phyloP scores from a whole-genome alignment of 2,113 vertebrate species.

The Eretmochelys imbricata region DNA sequence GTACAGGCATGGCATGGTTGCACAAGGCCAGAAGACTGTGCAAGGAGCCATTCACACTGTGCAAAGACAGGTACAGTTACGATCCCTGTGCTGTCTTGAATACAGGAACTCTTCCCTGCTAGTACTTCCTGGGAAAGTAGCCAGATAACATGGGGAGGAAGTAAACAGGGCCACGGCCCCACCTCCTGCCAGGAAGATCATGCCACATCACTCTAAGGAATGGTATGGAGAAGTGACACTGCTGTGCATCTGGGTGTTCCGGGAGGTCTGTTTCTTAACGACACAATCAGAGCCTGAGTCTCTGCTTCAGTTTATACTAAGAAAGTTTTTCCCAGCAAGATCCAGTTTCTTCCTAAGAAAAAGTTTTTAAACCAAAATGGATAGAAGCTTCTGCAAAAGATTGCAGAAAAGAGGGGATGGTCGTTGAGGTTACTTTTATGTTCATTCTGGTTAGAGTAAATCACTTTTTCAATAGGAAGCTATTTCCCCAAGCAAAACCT shows the following conservation, averaged over 20 bases:
- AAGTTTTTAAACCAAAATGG: not conserved
- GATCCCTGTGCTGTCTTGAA: not conserved
- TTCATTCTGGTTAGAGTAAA: not conserved
- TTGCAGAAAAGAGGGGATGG: not conserved
- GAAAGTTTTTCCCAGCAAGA: not conserved
- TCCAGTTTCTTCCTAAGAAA: not conserved
- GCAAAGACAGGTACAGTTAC: accelerated
- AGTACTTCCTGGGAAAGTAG: not conserved
- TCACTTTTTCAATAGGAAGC: not conserved
- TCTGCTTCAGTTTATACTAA: not conserved
- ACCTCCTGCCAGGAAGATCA: not conserved
- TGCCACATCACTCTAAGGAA: accelerated
- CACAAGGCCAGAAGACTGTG: not conserved
- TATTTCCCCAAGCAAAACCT: not conserved
- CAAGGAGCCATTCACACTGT: not conserved
- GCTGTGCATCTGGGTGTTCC: not conserved
- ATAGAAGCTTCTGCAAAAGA: not conserved
- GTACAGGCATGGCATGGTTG: not conserved
- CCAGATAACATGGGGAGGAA: not conserved
- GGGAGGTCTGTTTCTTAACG: not conserved
- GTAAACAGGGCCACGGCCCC: not conserved
- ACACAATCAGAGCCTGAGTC: not conserved
- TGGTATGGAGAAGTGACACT: not conserved
- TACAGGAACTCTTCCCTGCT: not conserved
- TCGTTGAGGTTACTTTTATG: not conserved